Percentiles rank a stretch among this genome's conserved stretches.
Conservation (phyloP, 2,888 invertebrate species). For the Drosophila emarginata region DNA sequence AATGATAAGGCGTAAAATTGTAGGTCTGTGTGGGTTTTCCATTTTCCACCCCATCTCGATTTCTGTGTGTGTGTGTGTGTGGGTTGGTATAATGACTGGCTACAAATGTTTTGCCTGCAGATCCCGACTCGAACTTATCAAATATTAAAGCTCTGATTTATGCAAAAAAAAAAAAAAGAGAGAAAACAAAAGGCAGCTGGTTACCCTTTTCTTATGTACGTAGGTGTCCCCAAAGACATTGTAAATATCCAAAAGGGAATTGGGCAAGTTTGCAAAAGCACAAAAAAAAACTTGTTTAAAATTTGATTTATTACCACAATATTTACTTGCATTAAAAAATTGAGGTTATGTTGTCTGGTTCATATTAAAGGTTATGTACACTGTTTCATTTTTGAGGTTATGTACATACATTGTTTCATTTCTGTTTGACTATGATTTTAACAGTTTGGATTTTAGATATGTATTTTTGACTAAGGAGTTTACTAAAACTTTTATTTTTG, state of each 20-base stretch:
- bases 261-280: background rate
- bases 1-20: constrained; percentile 41
- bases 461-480: too few species aligned
- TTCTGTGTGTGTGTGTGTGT: background rate
- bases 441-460: too few species aligned
- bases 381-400: too few species aligned
- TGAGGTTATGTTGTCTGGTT: too few species aligned
- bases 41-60: too few species aligned
- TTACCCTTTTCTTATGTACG: constrained; percentile 14
- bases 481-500: too few species aligned
- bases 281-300: background rate
- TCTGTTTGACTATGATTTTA: too few species aligned
- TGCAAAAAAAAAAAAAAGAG: constrained; percentile 24
- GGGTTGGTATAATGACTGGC: constrained; percentile 50
- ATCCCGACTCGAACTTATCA: constrained; percentile 34
- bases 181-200: constrained; percentile 33
- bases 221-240: constrained; percentile 42
- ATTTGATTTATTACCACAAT: background rate
- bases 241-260: constrained; percentile 40
- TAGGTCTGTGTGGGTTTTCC: constrained; percentile 17
- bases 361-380: too few species aligned
- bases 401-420: too few species aligned
- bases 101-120: constrained; percentile 42
- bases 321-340: background rate
- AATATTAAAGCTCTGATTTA: constrained; percentile 71